Evolutionary conservation across 2,113 vertebrate species (phyloP), one percentile per base, ranked within the genome.

Genomic region (Nyctibius bracteatus): DNA sequence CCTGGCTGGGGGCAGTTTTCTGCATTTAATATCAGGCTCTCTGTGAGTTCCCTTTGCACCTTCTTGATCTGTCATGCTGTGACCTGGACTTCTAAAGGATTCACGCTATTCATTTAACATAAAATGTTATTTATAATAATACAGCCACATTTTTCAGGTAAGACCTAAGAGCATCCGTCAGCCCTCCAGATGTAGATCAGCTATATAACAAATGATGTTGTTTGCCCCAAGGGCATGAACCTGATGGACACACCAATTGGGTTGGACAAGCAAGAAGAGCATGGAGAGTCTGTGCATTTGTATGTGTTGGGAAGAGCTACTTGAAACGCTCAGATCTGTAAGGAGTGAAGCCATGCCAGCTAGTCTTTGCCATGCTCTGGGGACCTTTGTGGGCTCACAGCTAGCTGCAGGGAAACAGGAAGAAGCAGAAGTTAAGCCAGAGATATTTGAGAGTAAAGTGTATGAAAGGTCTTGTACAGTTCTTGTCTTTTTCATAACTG

Each of bases 61-160:
- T 44, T 57, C 86, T 74, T 47, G 10, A 24, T 25, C 68, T 57
- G n/a, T 46, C 44, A 6, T 0, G 0, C 5, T 14, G 10, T 73
- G 24, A 17, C 5, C 67, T 15, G 63, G 9, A 4, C 23, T 44
- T 43, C 10, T 2, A 2, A 30, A 62, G 15, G 63, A 30, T 14
- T 10, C 7, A 1, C 15, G 17, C 20, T 59, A 1, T 39, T 62
- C 4, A 3, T 57, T 57, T 20, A 62, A 7, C 3, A 0, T 3
- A 14, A 58, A 51, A 43, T 63, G 28, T 6, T 37, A 12, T 46
- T 86, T 57, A 19, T 43, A 39, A 57, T 21, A 13, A 46, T 15
- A 1, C 0, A 54, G 6, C 8, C 37, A 17, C 17, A 5, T 24
- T 70, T 62, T 61, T 52, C 39, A 47, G 43, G 20, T 28, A 39